Conservation (phyloP, 2,797 vertebrate genomes). For the Hephaestus fuliginosus region DNA sequence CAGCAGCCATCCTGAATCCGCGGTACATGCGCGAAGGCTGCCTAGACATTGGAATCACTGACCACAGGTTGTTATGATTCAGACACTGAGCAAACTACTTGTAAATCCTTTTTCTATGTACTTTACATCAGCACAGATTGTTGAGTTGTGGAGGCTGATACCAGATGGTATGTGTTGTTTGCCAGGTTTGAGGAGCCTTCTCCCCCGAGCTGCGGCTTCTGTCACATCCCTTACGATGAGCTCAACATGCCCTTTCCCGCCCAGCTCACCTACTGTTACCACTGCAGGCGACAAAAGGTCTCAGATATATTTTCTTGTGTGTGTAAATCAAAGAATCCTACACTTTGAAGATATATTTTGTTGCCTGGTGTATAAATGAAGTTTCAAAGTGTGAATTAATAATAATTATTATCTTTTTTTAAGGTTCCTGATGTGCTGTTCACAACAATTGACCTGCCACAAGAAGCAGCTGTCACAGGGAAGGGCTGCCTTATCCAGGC, state of each 20-base stretch:
- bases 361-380: neutral
- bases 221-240: conserved; percentile 98
- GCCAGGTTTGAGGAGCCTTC: conserved; percentile 92
- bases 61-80: conserved; percentile 89
- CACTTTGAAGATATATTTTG: neutral
- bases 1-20: conserved; percentile 96
- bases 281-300: conserved; percentile 94
- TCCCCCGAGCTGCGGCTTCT: conserved; percentile 93
- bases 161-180: conserved; percentile 41
- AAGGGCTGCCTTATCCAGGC: conserved; percentile 99
- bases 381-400: neutral
- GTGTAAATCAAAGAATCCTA: neutral
- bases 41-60: conserved; percentile 89
- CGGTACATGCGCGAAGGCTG: conserved; percentile 96
- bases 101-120: neutral
- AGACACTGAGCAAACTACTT: neutral
- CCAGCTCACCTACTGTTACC: conserved; percentile 95
- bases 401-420: neutral
- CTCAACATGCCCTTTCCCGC: conserved; percentile 99
- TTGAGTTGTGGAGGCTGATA: conserved; percentile 7
- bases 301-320: neutral
- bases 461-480: conserved; percentile 92
- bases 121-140: neutral
- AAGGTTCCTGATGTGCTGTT: conserved; percentile 98
- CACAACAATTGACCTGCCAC: conserved; percentile 96